Evolutionary conservation across 2,113 vertebrate species (phyloP), one percentile per base, ranked within the genome.

Genomic region (Engraulis encrasicolus): DNA sequence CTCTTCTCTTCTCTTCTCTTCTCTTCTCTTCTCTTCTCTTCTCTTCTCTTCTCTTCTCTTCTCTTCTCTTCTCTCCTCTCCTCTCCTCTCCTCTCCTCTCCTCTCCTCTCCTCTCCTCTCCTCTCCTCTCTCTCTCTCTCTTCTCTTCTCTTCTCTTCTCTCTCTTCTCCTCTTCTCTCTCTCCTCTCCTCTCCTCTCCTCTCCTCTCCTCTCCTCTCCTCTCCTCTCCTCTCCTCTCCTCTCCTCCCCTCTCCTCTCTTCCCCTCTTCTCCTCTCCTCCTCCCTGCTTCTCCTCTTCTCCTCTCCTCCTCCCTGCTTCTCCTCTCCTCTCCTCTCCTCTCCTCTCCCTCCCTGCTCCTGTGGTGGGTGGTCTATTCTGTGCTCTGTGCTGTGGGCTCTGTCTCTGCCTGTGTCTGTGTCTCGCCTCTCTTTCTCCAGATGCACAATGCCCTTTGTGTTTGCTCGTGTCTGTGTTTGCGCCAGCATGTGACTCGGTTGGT

Each of bases 381-480:
- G n/a, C n/a, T n/a, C n/a, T n/a, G n/a, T n/a, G n/a, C n/a, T n/a
- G n/a, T n/a, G n/a, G n/a, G n/a, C n/a, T n/a, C n/a, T n/a, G n/a
- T n/a, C n/a, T n/a, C n/a, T 23, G 40, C 40, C 40, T 9, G 3
- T 9, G 40, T 45, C 40, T 45, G 3, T 9, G 40, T 45, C 40
- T 45, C 40, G 3, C 40, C 40, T 74, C 66, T 66, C 15, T 14
- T 2, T 2, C 23, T 74, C 66, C 66, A 74, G 66, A 74, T 34
- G 66, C 66, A 74, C 66, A 74, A 74, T 74, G 66, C 66, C 66
- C 31, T 74, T 74, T 74, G 27, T 74, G 15, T 74, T 74, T 74
- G 17, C 11, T 15, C 31, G 66, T 74, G 14, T 74, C 40, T 6
- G 9, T 74, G 66, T 74, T 23, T 31, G 27, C 31, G 23, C 27